These are phyloP conservation scores for Phortica variegata DNA, from an alignment of 1,140 invertebrate species.

Conservation along the genomic window DNA sequence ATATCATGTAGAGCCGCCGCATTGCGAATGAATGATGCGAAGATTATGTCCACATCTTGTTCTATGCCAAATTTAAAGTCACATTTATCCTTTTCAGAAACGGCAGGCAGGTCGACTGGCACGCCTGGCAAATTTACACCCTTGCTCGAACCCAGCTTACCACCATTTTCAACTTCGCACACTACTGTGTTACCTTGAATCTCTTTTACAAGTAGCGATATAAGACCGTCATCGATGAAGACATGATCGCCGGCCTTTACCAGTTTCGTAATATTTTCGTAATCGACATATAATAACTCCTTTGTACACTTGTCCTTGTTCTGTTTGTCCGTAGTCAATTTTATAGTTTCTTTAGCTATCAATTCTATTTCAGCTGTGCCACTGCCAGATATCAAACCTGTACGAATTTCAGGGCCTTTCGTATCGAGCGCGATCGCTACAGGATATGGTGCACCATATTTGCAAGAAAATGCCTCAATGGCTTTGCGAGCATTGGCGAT, in stretches of 20 bases:
- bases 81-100: slow-evolving; percentile 94
- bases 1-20: slow-evolving; percentile 88
- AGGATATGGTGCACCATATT: slow-evolving; percentile 33
- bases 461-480: slow-evolving; percentile 72
- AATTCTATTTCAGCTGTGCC: slow-evolving; percentile 81
- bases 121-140: slow-evolving; percentile 93
- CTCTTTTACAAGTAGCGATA: slow-evolving; percentile 83
- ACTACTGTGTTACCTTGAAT: slow-evolving; percentile 58
- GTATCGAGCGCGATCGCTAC: slow-evolving; percentile 90
- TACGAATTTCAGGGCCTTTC: slow-evolving; percentile 96
- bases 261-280: slow-evolving; percentile 91
- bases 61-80: slow-evolving; percentile 93
- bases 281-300: slow-evolving; percentile 72
- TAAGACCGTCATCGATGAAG: slow-evolving; percentile 95
- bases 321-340: slow-evolving; percentile 81
- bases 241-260: slow-evolving; percentile 79
- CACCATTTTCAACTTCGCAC: slow-evolving; percentile 94
- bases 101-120: slow-evolving; percentile 91
- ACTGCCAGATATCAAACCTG: slow-evolving; percentile 80
- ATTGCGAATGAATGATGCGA: slow-evolving; percentile 96
- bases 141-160: slow-evolving; percentile 89
- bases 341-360: slow-evolving; percentile 72
- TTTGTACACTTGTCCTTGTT: slow-evolving; percentile 76
- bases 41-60: slow-evolving; percentile 94
- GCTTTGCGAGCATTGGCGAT: slow-evolving; percentile 84